phyloP scores from a whole-genome alignment of 2,797 vertebrate species.

The Fistularia tabacaria region DNA sequence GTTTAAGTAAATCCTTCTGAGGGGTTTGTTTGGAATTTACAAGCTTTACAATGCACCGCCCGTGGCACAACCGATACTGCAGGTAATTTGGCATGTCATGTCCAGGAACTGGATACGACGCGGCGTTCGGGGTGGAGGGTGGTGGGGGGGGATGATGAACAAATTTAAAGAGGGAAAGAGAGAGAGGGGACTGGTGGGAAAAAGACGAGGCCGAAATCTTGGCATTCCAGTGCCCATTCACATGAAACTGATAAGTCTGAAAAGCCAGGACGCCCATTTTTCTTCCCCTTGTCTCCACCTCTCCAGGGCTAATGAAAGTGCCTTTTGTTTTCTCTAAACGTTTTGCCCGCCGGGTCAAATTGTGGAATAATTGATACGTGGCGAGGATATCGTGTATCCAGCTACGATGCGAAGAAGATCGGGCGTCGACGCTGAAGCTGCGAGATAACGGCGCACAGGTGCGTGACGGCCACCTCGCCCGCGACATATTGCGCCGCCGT shows the following conservation, averaged over 20 bases:
- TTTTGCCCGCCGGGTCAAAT: constrained; percentile 54
- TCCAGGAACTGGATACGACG: constrained; percentile 80
- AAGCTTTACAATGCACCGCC: constrained; percentile 69
- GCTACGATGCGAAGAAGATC: constrained; percentile 22
- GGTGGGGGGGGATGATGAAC: constrained; percentile 60
- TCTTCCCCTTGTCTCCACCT: constrained; percentile 62
- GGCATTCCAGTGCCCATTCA: constrained; percentile 74
- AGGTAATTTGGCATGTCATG: constrained; percentile 80
- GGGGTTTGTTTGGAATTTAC: constrained; percentile 70
- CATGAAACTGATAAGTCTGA: constrained; percentile 78
- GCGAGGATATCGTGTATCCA: constrained; percentile 41
- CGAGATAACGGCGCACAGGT: no score
- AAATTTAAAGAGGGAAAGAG: constrained; percentile 66
- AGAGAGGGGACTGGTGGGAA: constrained; percentile 80
- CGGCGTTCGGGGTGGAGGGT: constrained; percentile 21
- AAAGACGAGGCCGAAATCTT: constrained; percentile 73
- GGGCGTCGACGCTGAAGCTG: no score
- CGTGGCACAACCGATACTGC: constrained; percentile 74
- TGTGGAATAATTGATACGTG: constrained; percentile 61
- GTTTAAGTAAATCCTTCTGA: constrained; percentile 69
- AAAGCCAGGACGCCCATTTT: constrained; percentile 68
- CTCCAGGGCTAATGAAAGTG: constrained; percentile 60
- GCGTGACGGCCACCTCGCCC: no score
- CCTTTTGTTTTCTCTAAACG: constrained; percentile 63
- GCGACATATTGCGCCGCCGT: no score